Conservation (phyloP, 2,797 vertebrate genomes). For the Gila robusta region DNA sequence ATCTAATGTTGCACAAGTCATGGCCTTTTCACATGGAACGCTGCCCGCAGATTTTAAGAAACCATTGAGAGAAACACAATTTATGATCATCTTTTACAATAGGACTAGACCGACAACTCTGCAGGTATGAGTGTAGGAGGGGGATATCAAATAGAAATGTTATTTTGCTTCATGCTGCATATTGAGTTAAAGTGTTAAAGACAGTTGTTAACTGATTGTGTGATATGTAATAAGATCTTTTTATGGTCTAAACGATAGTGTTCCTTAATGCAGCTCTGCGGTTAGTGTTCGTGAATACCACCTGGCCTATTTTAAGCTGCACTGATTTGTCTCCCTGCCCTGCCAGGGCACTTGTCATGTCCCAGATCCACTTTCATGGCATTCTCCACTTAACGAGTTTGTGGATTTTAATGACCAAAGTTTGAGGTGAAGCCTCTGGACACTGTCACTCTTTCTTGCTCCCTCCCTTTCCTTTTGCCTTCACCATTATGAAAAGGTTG, state of each 20-base stretch:
- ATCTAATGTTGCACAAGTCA: constrained; percentile 36
- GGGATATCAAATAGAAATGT: not conserved
- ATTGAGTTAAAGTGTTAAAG: not conserved
- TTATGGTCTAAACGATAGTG: constrained; percentile 18
- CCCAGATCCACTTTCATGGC: constrained; percentile 65
- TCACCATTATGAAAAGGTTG: not conserved
- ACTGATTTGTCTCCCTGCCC: constrained; percentile 57
- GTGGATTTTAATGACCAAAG: constrained; percentile 65
- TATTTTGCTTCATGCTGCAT: constrained; percentile 6
- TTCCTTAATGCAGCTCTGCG: constrained; percentile 32
- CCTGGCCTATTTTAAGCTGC: constrained; percentile 62
- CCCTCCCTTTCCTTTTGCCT: not conserved
- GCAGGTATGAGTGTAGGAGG: not conserved
- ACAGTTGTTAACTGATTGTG: constrained; percentile 11
- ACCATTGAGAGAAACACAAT: not conserved
- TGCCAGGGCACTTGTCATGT: constrained; percentile 49
- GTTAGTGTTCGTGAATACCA: constrained; percentile 52
- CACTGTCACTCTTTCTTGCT: constrained; percentile 42
- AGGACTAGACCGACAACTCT: not conserved
- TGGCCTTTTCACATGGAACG: constrained; percentile 24
- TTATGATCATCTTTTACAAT: not conserved
- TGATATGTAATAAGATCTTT: constrained; percentile 34
- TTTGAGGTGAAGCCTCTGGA: constrained; percentile 56
- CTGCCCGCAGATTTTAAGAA: not conserved
- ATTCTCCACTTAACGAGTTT: constrained; percentile 70